Base-by-base conservation (phyloP, 2,888 invertebrate genomes). In the Baccha elongata region DNA sequence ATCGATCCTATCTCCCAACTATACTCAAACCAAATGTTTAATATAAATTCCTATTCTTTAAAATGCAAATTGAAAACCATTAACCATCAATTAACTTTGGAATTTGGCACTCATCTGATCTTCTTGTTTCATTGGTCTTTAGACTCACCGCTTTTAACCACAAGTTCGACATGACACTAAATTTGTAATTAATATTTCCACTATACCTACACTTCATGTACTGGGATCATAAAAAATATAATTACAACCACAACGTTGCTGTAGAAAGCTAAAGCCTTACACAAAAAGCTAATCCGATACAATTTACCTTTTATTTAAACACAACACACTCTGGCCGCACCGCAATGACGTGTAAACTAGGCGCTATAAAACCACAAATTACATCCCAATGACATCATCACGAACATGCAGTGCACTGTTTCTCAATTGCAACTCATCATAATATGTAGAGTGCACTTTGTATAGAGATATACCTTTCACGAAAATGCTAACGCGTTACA, bases 381-480 rank as follows among this genome's bases (percentile, higher is more conserved):
- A 48, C 60, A 35, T 60, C 60, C 62, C 79, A 79, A 79, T 79
- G 79, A 79, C 72, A 79, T 79, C 79, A 79, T 73, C 78, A 44
- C 21, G 72, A 55, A 17, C 37, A 58, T 15, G 37, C 11, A 19
- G 26, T 48, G 62, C 55, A 46, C 64, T 48, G n/a, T n/a, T 8
- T 17, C 10, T 53, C 29, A 23, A 35, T 2, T 55, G 13, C 21
- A 58, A 42, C 64, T 55, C 23, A 35, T 62, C 68, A 76, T 78
- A 52, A 46, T 35, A 29, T 50, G 50, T 21, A 17, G 64, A 17
- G 17, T 53, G 46, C 44, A 69, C 4, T 52, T 75, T 62, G 68
- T 55, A 23, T 23, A 68, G 60, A 58, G 55, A 23, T 62, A 40
- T 32, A 35, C n/a, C 19, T 35, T 53, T 7, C n/a, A 21, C 7